These are phyloP conservation scores for Lamellibrachia satsuma DNA, from an alignment of 2,888 invertebrate genomes.

Conservation along the genomic window DNA sequence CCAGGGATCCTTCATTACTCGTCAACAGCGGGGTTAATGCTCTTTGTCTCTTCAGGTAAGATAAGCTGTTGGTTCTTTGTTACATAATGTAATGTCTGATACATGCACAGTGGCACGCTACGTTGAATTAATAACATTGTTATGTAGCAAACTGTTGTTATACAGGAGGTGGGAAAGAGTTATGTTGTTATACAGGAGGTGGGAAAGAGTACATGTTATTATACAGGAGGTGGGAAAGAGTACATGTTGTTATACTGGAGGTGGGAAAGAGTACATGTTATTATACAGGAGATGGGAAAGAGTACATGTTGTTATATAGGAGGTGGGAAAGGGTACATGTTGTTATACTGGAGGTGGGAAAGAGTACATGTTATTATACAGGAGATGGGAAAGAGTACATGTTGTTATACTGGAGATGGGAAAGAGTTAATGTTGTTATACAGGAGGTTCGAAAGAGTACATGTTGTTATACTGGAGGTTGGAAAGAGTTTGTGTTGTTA, in stretches of 20 bases:
- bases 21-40: conserved; percentile 82
- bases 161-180: not conserved
- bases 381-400: no score
- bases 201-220: no score
- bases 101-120: no score
- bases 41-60: conserved; percentile 75
- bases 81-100: not conserved
- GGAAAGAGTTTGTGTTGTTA: no score
- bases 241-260: not conserved
- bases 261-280: not conserved
- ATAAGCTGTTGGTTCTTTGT: not conserved
- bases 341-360: not conserved
- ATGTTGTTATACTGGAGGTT: no score
- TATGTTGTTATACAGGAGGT: no score
- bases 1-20: conserved; percentile 77
- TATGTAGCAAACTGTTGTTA: not conserved
- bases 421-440: no score
- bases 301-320: not conserved
- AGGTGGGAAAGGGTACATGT: not conserved
- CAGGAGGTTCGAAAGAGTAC: no score
- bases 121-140: not conserved
- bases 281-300: not conserved
- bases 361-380: no score
- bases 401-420: no score
- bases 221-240: not conserved